Percentiles rank a stretch among this genome's conserved stretches.
These are phyloP conservation scores for Numenius arquata DNA, from an alignment of 2,113 vertebrate species.

Conservation along the genomic window DNA sequence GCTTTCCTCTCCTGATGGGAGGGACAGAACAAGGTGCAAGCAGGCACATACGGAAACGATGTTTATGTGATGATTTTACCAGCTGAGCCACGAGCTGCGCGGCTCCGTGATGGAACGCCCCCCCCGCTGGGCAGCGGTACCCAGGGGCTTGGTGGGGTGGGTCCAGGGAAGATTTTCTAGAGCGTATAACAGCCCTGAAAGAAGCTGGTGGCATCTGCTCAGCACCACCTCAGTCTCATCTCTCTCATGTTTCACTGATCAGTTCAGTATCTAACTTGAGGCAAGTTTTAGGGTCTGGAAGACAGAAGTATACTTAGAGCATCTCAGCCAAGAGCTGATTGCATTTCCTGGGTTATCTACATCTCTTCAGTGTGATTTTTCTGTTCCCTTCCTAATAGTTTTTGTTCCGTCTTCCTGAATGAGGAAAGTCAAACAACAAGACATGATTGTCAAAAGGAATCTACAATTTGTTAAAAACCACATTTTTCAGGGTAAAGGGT, in stretches of 20 bases:
- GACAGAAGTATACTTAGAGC: fast-evolving
- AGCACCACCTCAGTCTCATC: not conserved
- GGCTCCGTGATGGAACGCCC: fast-evolving
- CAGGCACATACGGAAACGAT: fast-evolving
- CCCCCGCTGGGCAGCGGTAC: fast-evolving
- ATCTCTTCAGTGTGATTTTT: not conserved
- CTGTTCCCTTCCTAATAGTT: fast-evolving
- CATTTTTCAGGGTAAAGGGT: not conserved
- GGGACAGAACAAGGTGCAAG: not conserved
- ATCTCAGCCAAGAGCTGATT: not conserved
- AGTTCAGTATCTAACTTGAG: not conserved
- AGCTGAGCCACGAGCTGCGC: fast-evolving
- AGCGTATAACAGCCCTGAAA: not conserved
- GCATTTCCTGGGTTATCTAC: not conserved
- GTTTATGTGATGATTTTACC: fast-evolving
- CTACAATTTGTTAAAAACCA: not conserved
- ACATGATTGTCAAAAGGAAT: not conserved
- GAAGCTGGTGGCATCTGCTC: not conserved
- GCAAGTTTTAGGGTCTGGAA: too few relatives aligned
- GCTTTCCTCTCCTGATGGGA: not conserved
- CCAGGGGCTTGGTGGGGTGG: fast-evolving
- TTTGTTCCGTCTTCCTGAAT: not conserved
- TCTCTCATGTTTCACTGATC: not conserved
- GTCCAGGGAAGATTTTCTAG: not conserved
- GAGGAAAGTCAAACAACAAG: not conserved